Percentiles rank a stretch among this genome's conserved stretches.
These are phyloP conservation scores for Myotis myotis DNA, from an alignment of 2,797 vertebrate genomes.

Conservation along the genomic window DNA sequence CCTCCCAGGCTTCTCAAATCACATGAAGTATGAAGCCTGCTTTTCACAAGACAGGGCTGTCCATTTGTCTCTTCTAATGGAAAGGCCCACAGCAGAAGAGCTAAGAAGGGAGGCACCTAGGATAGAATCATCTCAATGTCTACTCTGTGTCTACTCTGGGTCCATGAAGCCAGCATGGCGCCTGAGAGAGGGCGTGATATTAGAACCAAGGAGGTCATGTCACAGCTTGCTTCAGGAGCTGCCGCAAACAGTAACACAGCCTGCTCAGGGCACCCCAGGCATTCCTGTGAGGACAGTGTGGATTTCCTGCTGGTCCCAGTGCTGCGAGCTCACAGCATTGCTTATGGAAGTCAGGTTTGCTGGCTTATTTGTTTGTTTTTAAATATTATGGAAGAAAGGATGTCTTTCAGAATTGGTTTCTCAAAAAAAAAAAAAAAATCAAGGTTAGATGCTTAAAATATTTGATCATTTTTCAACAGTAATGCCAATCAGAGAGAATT, in stretches of 20 bases:
- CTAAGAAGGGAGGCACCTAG: background rate
- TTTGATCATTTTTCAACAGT: background rate
- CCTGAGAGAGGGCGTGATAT: background rate
- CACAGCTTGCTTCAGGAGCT: background rate
- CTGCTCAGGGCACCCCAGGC: background rate
- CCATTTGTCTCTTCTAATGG: background rate
- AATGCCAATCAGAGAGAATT: background rate
- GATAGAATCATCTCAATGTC: background rate
- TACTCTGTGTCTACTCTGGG: background rate
- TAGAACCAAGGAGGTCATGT: rapidly evolving
- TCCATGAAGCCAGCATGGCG: background rate
- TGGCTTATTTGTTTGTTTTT: background rate
- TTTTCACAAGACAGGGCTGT: background rate
- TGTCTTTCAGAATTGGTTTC: background rate
- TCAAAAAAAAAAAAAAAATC: background rate
- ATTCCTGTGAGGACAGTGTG: background rate
- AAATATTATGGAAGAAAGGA: background rate
- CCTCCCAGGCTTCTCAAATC: background rate
- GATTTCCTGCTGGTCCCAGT: background rate
- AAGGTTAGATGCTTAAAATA: background rate
- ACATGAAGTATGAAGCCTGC: background rate
- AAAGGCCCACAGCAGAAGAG: background rate
- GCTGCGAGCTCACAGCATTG: background rate
- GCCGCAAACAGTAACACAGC: background rate
- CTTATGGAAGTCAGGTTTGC: background rate